These are phyloP conservation scores for Manis pentadactyla DNA, from an alignment of 2,797 vertebrate species.

Conservation along the genomic window DNA sequence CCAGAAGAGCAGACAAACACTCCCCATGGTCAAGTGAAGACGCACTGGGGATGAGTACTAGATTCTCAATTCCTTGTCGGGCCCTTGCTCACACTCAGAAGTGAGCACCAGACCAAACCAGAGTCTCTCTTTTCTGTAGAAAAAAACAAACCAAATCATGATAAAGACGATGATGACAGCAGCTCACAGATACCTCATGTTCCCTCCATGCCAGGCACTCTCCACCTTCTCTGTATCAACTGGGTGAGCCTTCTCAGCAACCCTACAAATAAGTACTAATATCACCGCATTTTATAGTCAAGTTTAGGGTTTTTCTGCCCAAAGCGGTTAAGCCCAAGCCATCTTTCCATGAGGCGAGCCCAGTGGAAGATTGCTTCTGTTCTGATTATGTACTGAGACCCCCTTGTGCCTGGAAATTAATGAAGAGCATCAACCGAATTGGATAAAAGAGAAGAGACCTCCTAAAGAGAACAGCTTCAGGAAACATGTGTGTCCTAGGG, in stretches of 20 bases:
- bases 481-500: background rate
- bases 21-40: background rate
- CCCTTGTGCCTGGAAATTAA: background rate
- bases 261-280: background rate
- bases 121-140: background rate
- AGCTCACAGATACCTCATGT: background rate
- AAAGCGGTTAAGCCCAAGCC: background rate
- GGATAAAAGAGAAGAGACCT: background rate
- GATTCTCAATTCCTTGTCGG: background rate
- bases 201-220: background rate
- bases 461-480: background rate
- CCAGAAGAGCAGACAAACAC: background rate
- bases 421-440: background rate
- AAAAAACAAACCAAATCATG: background rate
- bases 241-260: background rate
- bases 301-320: background rate
- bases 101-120: background rate
- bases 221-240: background rate
- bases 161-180: background rate
- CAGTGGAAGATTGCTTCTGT: background rate
- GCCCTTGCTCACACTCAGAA: background rate
- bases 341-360: background rate
- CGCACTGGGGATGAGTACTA: background rate
- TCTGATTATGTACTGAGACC: background rate
- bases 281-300: background rate